phyloP scores from a whole-genome alignment of 2,888 invertebrate species.

The Pristionchus exspectatus region DNA sequence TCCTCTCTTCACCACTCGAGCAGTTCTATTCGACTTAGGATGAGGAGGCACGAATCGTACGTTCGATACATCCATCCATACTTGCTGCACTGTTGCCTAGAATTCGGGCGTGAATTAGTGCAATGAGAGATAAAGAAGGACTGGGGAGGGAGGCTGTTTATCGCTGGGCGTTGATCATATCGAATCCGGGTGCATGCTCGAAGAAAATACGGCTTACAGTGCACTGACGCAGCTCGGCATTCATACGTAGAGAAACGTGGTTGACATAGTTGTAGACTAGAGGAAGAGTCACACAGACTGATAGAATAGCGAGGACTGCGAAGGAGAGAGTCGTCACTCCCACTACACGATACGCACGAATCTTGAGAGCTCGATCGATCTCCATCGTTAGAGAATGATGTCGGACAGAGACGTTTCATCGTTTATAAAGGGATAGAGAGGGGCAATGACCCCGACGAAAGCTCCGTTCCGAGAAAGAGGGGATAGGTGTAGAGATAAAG shows the following conservation, averaged over 20 bases:
- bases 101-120: not conserved
- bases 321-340: constrained; percentile 50
- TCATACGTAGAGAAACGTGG: constrained; percentile 44
- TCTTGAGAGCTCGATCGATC: constrained; percentile 44
- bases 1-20: constrained; percentile 29
- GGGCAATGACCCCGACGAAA: constrained; percentile 25
- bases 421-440: not conserved
- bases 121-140: not conserved
- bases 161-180: constrained; percentile 37
- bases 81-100: constrained; percentile 39
- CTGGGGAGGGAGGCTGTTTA: not conserved
- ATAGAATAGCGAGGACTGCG: constrained; percentile 44
- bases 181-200: constrained; percentile 4
- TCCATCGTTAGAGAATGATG: constrained; percentile 37
- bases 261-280: constrained; percentile 47
- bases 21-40: constrained; percentile 29
- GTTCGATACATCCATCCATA: constrained; percentile 48
- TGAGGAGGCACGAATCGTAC: constrained; percentile 4
- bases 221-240: constrained; percentile 45
- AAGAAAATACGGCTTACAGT: constrained; percentile 38
- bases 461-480: constrained; percentile 14
- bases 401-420: not conserved
- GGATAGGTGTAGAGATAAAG: constrained; percentile 13
- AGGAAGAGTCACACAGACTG: constrained; percentile 49
- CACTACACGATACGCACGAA: constrained; percentile 53